Evolutionary conservation across 2,113 vertebrate genomes (phyloP).

Genomic region (Papio anubis): DNA sequence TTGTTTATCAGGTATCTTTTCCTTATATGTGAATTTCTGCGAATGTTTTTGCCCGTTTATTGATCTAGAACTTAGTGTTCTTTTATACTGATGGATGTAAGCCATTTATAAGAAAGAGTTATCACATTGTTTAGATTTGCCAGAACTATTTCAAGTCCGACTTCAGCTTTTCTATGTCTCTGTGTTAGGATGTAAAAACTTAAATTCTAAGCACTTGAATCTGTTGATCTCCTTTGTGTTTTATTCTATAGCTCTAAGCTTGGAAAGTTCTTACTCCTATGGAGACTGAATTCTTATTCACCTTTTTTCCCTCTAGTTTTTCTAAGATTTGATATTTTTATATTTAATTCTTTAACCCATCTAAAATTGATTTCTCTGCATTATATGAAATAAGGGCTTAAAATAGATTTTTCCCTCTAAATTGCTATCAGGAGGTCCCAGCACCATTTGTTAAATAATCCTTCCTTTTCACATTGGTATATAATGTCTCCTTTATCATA

Average conservation of each 20-base stretch:
- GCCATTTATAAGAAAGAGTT: not conserved
- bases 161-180: not conserved
- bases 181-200: conserved; percentile 2
- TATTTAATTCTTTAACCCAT: conserved; percentile 53
- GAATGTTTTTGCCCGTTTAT: not conserved
- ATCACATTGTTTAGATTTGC: not conserved
- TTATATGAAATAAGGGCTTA: conserved; percentile 48
- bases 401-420: conserved; percentile 37
- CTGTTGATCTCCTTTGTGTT: conserved; percentile 5
- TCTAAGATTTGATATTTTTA: conserved; percentile 49
- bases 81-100: conserved; percentile 12
- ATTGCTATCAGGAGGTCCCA: conserved; percentile 29
- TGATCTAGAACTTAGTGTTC: not conserved
- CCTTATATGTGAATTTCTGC: not conserved
- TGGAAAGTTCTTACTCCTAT: conserved; percentile 4
- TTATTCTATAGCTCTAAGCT: conserved; percentile 16
- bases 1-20: not conserved
- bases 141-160: not conserved
- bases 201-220: not conserved
- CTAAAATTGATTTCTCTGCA: conserved; percentile 63
- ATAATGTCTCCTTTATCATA: conserved; percentile 41
- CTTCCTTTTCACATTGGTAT: conserved; percentile 12
- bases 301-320: conserved; percentile 43
- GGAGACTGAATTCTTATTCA: conserved; percentile 48
- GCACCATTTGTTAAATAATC: conserved; percentile 44